Conservation (phyloP, 2,113 vertebrate genomes). For the Formicarius rufipectus region DNA sequence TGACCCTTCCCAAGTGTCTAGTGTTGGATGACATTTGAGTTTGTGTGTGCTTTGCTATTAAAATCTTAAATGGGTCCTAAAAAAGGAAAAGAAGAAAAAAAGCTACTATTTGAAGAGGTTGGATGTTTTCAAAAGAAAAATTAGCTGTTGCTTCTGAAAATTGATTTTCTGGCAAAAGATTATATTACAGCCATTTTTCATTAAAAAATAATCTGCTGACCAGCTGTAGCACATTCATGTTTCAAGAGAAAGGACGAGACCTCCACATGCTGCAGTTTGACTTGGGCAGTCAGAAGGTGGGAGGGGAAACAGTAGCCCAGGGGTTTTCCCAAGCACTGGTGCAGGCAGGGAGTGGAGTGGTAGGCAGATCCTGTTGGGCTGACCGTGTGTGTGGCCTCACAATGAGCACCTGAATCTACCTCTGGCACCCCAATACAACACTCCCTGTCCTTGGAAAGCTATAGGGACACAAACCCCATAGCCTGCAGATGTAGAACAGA, state of each 20-base stretch:
- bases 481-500: neutral
- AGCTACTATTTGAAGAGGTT: neutral
- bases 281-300: neutral
- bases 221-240: neutral
- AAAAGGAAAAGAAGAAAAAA: neutral
- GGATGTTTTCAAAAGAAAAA: constrained; percentile 23
- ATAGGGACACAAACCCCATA: neutral
- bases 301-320: neutral
- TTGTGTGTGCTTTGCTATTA: neutral
- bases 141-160: constrained; percentile 56
- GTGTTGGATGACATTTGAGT: neutral
- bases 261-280: neutral
- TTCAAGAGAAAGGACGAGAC: neutral
- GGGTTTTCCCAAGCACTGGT: neutral
- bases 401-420: neutral
- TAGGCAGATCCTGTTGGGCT: neutral
- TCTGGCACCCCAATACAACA: neutral
- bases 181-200: constrained; percentile 32
- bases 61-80: neutral
- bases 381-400: rapidly evolving
- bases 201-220: constrained; percentile 25
- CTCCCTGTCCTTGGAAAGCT: neutral
- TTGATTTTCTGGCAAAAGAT: constrained; percentile 28
- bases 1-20: neutral
- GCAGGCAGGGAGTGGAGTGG: rapidly evolving